phyloP scores from a whole-genome alignment of 2,113 vertebrate genomes.

The Microcebus griseorufus region DNA sequence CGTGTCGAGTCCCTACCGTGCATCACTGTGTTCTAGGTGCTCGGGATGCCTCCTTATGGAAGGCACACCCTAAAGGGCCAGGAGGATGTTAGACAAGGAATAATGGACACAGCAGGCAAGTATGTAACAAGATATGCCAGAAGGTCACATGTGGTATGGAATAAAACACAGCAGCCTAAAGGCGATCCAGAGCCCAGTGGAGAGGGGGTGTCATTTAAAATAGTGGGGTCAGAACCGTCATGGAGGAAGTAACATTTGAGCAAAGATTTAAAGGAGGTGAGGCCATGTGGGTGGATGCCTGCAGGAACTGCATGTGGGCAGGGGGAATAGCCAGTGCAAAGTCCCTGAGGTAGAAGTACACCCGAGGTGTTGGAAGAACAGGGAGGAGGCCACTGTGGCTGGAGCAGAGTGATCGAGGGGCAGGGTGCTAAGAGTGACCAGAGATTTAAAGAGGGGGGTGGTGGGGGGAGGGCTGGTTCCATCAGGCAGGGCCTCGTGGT shows the following conservation, averaged over 20 bases:
- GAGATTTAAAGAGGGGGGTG: neutral
- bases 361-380: neutral
- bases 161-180: neutral
- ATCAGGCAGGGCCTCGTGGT: too few relatives aligned
- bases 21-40: neutral
- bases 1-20: neutral
- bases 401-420: rapidly evolving
- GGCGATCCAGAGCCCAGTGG: neutral
- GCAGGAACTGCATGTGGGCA: neutral
- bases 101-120: neutral
- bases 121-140: neutral
- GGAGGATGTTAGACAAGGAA: neutral
- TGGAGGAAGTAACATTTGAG: neutral
- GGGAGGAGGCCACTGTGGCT: neutral
- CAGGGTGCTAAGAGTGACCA: too few relatives aligned
- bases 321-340: neutral
- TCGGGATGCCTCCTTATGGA: neutral
- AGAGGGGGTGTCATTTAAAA: neutral
- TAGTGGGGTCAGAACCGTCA: neutral
- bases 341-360: neutral
- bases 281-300: neutral
- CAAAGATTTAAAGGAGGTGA: neutral
- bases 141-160: neutral
- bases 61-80: neutral
- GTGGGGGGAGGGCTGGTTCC: rapidly evolving